Percentiles rank a stretch among this genome's conserved stretches.
These are phyloP conservation scores for Hepsetus odoe DNA, from an alignment of 2,113 vertebrate species.

Conservation along the genomic window DNA sequence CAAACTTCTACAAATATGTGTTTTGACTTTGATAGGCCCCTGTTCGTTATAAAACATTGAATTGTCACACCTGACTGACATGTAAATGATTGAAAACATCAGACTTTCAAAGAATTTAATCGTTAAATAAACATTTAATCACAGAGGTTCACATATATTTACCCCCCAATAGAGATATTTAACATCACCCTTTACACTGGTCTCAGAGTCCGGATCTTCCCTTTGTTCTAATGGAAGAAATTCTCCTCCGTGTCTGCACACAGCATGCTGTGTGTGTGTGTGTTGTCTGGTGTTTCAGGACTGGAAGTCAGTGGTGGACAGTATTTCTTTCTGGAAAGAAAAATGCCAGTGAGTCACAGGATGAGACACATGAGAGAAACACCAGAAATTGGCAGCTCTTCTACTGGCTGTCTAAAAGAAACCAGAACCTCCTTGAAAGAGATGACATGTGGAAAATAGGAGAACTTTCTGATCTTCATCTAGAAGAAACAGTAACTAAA, in stretches of 20 bases:
- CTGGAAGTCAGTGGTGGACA: constrained; percentile 73
- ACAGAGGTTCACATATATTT: no score
- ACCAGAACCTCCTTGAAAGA: constrained; percentile 73
- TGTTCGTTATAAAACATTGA: no score
- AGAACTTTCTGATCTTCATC: no score
- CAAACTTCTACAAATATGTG: no score
- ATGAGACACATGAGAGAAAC: constrained; percentile 35
- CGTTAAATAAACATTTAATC: no score
- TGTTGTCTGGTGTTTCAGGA: constrained; percentile 67
- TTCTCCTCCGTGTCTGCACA: constrained; percentile 68
- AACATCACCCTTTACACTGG: neutral
- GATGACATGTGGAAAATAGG: no score
- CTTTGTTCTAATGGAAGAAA: constrained; percentile 67
- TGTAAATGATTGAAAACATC: no score
- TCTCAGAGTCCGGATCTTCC: constrained; percentile 53
- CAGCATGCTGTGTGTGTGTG: constrained; percentile 63
- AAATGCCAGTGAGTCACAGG: constrained; percentile 71
- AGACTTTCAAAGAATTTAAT: no score
- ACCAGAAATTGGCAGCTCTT: constrained; percentile 70
- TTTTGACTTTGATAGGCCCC: no score
- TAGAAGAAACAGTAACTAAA: no score
- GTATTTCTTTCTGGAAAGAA: constrained; percentile 68
- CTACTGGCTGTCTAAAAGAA: constrained; percentile 67
- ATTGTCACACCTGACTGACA: no score
- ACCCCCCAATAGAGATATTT: no score